Evolutionary conservation across 2,888 invertebrate species (phyloP).

Genomic region (Erebia aethiops): DNA sequence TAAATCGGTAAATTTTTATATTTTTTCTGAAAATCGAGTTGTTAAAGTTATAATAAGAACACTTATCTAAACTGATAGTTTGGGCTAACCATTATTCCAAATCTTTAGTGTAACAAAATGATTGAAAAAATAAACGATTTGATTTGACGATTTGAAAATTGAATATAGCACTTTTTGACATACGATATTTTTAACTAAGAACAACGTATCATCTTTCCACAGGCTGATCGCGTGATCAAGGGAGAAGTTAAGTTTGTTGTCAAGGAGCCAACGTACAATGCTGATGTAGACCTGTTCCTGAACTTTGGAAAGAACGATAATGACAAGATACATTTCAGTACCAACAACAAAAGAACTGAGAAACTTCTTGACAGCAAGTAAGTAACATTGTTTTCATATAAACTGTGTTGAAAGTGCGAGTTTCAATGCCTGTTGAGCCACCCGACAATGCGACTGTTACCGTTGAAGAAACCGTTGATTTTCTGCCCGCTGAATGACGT

Average conservation of each 20-base stretch:
- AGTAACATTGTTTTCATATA: slow-evolving; percentile 47
- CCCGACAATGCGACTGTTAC: neutral
- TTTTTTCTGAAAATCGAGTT: neutral
- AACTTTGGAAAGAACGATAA: slow-evolving; percentile 87
- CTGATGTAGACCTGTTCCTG: slow-evolving; percentile 85
- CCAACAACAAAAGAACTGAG: slow-evolving; percentile 81
- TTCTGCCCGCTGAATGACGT: too few species aligned
- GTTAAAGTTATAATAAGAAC: too few species aligned
- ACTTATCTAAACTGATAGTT: too few species aligned
- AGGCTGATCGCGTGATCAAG: slow-evolving; percentile 84
- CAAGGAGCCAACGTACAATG: slow-evolving; percentile 83
- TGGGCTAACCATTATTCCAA: too few species aligned
- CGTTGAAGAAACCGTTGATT: too few species aligned
- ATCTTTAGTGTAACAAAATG: too few species aligned
- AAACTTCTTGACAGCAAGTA: slow-evolving; percentile 85
- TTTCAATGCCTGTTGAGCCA: too few species aligned
- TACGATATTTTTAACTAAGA: neutral
- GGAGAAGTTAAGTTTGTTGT: slow-evolving; percentile 84
- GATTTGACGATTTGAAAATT: too few species aligned
- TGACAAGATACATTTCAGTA: slow-evolving; percentile 86
- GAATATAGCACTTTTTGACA: neutral
- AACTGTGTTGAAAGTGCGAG: too few species aligned
- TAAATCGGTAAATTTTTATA: slow-evolving; percentile 63
- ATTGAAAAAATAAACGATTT: too few species aligned
- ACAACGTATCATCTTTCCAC: slow-evolving; percentile 29